Base-by-base conservation (phyloP, 2,888 invertebrate species). In the Dryobotodes eremita region DNA sequence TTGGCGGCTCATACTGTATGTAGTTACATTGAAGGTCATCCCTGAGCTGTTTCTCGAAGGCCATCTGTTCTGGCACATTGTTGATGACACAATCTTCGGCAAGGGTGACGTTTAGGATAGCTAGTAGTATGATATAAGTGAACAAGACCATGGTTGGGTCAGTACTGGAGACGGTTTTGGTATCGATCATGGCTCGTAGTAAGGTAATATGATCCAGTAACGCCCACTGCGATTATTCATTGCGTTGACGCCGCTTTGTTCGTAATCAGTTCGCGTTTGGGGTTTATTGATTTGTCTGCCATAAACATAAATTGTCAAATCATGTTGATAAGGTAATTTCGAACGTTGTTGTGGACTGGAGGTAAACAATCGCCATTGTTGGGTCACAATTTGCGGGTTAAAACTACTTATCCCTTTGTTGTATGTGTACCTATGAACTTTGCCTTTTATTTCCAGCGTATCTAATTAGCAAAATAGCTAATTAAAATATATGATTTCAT, bases 31-130 rank as follows among this genome's bases (percentile, higher is more conserved):
- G 23, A 0, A 89, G 26, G 23, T 89, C 87, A n/a, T 83, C 36
- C 0, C 65, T 36, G 0, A 93, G 69, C 36, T 90, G 75, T 26
- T 85, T 82, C 66, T 92, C 91, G 86, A 86, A 90, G 0, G 79
- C 75, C 65, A 89, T 87, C 61, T 75, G 77, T 77, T 76, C 85
- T 66, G 77, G 84, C 15, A 61, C 31, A 11, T 75, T 69, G 61
- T 83, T 73, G 15, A 79, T 76, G 8, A 75, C 0, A 62, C 88
- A 89, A 15, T 84, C 74, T 65, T 75, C 0, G 3, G 70, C 82
- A 26, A 71, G 4, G 17, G 61, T 74, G 23, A 73, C 10, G 11
- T 71, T 71, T 11, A 84, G 8, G 3, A 85, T n/a, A 0, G 59
- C 50, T 42, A 87, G 7, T 66, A 85, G 42, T 26, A 88, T 2